Evolutionary conservation across 2,113 vertebrate species (phyloP).

Genomic region (Hoplias malabaricus): DNA sequence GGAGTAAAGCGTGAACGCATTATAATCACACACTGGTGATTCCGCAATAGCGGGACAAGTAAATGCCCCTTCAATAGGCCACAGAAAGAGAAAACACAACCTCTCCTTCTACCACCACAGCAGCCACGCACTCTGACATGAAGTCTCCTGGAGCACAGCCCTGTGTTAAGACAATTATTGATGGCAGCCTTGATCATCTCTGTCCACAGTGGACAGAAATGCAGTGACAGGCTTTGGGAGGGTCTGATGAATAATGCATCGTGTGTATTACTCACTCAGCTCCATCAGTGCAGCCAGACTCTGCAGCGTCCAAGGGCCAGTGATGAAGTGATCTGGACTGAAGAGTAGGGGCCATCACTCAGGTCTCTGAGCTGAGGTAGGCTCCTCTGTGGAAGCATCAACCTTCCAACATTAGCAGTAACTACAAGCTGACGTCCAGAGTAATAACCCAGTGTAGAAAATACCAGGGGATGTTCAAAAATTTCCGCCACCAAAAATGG

Average conservation of each 20-base stretch:
- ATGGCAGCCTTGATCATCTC: constrained; percentile 15
- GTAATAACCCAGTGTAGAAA: neutral
- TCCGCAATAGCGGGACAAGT: neutral
- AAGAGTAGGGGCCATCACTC: constrained; percentile 32
- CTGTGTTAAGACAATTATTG: neutral
- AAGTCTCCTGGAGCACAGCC: neutral
- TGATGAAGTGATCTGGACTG: constrained; percentile 7
- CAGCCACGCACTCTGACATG: neutral
- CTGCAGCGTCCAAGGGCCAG: neutral
- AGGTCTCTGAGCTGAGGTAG: neutral
- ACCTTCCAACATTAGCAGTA: neutral
- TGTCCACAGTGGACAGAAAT: constrained; percentile 21
- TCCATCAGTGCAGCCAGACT: constrained; percentile 21
- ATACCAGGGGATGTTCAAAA: too few relatives aligned
- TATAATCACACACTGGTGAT: neutral
- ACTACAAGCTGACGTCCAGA: too few relatives aligned
- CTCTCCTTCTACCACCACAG: neutral
- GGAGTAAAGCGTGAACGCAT: neutral
- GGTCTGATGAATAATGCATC: constrained; percentile 41
- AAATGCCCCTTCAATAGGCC: neutral
- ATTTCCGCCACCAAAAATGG: too few relatives aligned
- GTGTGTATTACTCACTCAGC: constrained; percentile 19
- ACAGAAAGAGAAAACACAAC: neutral
- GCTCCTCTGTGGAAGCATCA: neutral
- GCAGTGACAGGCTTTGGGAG: neutral